These are phyloP conservation scores for Amphiprion clarkii DNA, from an alignment of 2,797 vertebrate genomes.

Conservation along the genomic window DNA sequence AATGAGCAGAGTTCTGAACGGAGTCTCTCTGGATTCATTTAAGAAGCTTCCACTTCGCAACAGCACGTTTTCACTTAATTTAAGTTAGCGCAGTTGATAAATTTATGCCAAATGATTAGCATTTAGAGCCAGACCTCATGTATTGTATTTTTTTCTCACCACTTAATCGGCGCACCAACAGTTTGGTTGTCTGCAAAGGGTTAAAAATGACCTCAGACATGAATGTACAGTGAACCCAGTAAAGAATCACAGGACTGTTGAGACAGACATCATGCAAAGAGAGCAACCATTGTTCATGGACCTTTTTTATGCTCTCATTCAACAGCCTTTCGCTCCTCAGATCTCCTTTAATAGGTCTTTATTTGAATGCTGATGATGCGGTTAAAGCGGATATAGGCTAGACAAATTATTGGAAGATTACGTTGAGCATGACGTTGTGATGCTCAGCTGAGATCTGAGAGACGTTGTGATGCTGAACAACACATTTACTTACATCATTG, in stretches of 20 bases:
- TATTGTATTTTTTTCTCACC: too few species aligned
- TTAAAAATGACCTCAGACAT: conserved; percentile 53
- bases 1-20: too few species aligned
- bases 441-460: background rate
- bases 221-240: conserved; percentile 30
- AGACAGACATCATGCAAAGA: conserved; percentile 41
- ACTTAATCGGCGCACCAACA: background rate
- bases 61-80: too few species aligned
- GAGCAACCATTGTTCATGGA: conserved; percentile 58
- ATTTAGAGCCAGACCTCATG: too few species aligned
- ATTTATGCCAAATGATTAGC: too few species aligned
- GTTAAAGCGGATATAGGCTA: conserved; percentile 67
- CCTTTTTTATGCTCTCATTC: conserved; percentile 25
- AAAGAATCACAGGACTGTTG: background rate
- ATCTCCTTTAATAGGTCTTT: conserved; percentile 45
- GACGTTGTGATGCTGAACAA: background rate
- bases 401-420: conserved; percentile 59
- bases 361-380: conserved; percentile 42
- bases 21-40: too few species aligned
- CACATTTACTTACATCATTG: background rate
- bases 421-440: background rate
- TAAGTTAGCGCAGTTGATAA: too few species aligned
- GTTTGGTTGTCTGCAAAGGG: conserved; percentile 11
- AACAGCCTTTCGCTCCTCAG: conserved; percentile 17
- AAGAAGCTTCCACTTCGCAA: too few species aligned